A percentile compares a stretch with the other conserved stretches of the same genome.
Evolutionary conservation across 2,888 invertebrate genomes (phyloP).

Genomic region (Ormyrus rosae): DNA sequence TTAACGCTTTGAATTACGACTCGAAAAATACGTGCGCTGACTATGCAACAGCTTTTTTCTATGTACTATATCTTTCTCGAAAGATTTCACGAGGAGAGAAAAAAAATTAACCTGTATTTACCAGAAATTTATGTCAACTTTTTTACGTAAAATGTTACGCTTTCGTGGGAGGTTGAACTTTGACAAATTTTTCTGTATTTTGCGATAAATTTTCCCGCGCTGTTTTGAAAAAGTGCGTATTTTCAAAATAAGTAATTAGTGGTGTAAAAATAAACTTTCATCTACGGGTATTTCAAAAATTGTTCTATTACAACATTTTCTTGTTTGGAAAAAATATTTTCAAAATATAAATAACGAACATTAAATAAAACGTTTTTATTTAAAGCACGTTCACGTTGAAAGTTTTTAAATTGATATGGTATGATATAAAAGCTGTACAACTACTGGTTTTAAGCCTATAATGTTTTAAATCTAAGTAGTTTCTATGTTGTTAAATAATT

Average conservation of each 20-base stretch:
- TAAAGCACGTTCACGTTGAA: not conserved
- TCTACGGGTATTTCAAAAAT: not conserved
- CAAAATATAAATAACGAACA: no score
- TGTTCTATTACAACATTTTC: no score
- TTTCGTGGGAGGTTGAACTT: not conserved
- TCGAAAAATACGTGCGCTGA: conserved; percentile 6
- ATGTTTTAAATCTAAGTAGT: no score
- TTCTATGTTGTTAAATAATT: no score
- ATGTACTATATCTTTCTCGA: conserved; percentile 12
- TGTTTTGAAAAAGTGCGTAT: not conserved
- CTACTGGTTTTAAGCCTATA: no score
- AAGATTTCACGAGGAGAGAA: conserved; percentile 9
- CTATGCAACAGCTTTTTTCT: conserved; percentile 24
- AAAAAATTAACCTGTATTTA: conserved; percentile 14
- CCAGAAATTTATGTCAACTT: conserved; percentile 27
- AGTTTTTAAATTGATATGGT: no score
- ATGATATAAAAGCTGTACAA: no score
- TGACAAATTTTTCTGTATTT: not conserved
- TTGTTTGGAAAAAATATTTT: no score
- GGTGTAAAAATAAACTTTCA: not conserved
- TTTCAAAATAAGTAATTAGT: not conserved
- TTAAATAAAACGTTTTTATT: conserved; percentile 13
- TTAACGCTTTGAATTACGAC: conserved; percentile 16
- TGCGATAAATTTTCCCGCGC: not conserved
- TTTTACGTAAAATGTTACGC: conserved; percentile 10